phyloP scores from a whole-genome alignment of 2,888 invertebrate genomes.

The Geophilus truncorum region DNA sequence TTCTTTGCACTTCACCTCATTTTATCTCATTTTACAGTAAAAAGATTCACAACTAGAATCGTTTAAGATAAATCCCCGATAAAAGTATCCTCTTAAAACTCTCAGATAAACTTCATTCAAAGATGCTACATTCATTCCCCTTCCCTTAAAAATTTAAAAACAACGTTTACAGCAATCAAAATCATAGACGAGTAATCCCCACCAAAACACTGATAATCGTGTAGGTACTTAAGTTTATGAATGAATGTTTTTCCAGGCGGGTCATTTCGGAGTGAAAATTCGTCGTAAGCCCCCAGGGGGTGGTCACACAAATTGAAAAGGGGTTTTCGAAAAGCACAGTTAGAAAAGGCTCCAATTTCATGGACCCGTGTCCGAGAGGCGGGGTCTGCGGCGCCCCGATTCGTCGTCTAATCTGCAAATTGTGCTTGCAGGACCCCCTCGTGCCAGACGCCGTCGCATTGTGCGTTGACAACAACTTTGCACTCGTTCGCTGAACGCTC shows the following conservation, averaged over 20 bases:
- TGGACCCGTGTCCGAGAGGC: background rate
- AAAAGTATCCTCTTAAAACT: no score
- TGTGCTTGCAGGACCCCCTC: background rate
- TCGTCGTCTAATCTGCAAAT: conserved; percentile 10
- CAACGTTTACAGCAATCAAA: no score
- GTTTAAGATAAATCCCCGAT: no score
- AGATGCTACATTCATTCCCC: no score
- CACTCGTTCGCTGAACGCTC: background rate
- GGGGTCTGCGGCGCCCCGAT: background rate
- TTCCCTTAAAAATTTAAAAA: no score
- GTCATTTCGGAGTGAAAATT: background rate
- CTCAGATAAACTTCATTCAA: no score
- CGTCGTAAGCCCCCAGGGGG: background rate
- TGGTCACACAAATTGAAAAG: background rate
- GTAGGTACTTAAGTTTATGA: no score
- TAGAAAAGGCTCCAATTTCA: background rate
- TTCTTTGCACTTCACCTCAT: no score
- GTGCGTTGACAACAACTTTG: background rate
- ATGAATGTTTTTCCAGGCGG: background rate
- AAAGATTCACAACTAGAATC: no score
- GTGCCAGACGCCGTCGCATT: conserved; percentile 2
- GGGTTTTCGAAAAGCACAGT: background rate
- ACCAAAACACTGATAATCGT: no score
- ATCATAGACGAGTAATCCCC: no score
- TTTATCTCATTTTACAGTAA: no score